Percentiles rank a stretch among this genome's conserved stretches.
Conservation (phyloP, 53 echinoderm and acorn worm species). For the Stichopus horrens region DNA sequence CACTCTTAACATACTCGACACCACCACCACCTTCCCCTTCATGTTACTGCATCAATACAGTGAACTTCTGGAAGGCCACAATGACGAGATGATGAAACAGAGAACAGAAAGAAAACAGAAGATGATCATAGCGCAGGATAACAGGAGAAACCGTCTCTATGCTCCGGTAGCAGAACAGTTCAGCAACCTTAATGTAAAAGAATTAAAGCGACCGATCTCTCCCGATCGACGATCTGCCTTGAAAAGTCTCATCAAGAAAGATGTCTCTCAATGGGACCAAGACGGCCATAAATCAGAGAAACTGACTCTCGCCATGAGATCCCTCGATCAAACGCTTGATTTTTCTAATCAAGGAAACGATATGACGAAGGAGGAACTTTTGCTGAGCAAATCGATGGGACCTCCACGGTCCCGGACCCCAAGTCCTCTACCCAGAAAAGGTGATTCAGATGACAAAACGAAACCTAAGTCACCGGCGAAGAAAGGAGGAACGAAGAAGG, state of each 20-base stretch:
- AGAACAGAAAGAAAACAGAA: slow-evolving; percentile 75
- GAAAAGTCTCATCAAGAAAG: slow-evolving; percentile 69
- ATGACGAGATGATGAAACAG: slow-evolving; percentile 58
- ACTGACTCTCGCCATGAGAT: slow-evolving; percentile 64
- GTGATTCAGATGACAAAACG: background rate
- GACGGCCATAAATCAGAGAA: slow-evolving; percentile 68
- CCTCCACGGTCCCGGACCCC: slow-evolving; percentile 55
- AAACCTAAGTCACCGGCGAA: background rate
- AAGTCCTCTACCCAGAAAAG: slow-evolving; percentile 33
- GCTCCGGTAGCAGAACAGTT: slow-evolving; percentile 81
- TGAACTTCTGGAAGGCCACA: slow-evolving; percentile 79
- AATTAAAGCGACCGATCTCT: slow-evolving; percentile 67
- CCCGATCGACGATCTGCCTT: slow-evolving; percentile 73
- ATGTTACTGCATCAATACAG: slow-evolving; percentile 44
- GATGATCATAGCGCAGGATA: slow-evolving; percentile 69
- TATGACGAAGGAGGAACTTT: slow-evolving; percentile 74
- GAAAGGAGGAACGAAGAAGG: slow-evolving; percentile 19
- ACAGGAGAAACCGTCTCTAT: slow-evolving; percentile 76
- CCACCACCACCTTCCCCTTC: slow-evolving; percentile 10
- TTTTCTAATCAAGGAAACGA: slow-evolving; percentile 65
- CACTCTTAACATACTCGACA: background rate
- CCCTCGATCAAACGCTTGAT: slow-evolving; percentile 86
- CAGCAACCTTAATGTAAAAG: slow-evolving; percentile 60
- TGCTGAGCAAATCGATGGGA: slow-evolving; percentile 79
- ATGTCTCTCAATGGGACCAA: slow-evolving; percentile 78